Base-by-base conservation (phyloP, 2,797 vertebrate species). In the Loris lydekkerianus region DNA sequence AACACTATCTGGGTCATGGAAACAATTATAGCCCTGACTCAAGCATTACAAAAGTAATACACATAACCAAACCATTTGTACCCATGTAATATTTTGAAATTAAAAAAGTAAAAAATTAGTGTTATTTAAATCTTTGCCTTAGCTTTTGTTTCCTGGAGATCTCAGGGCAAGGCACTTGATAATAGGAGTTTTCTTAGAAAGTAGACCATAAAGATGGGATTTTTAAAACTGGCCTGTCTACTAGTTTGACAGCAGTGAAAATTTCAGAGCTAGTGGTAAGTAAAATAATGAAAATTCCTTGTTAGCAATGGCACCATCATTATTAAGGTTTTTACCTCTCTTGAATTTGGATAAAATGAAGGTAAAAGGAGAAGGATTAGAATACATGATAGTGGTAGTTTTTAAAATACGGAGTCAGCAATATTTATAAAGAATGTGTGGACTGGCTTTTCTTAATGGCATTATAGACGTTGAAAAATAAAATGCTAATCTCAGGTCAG, bases 381-480 rank as follows among this genome's bases (percentile, higher is more conserved):
- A 89, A 75, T 46, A 25, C 27, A 25, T 86, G 4, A 20, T 49
- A 3, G 10, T 56, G 86, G 9, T 89, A 20, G 11, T 49, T 86
- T 84, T 61, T 40, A 75, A 93, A 81, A 25, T 46, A 76, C 18
- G 3, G 15, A 6, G 10, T 40, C 53, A 70, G 25, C 20, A 67
- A 49, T 89, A 73, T 80, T 87, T 31, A 37, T 37, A 78, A 76
- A 17, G 78, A 69, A 56, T 86, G 17, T 63, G 10, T 73, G 7
- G 23, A 4, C 10, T 78, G 27, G 20, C 73, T 89, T 93, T 31
- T 84, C 23, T 84, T 90, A 63, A 93, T 70, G 17, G 3, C 18
- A 81, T 76, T 95, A 56, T 49, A 85, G 43, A 75, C 75, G 21
- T 25, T 84, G 65, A 83, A 84, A 86, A 70, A n/a, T 58, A 58